Percentiles rank a stretch among this genome's conserved stretches.
Conservation (phyloP, 1,140 invertebrate species). For the Ptiloglossa arizonensis region DNA sequence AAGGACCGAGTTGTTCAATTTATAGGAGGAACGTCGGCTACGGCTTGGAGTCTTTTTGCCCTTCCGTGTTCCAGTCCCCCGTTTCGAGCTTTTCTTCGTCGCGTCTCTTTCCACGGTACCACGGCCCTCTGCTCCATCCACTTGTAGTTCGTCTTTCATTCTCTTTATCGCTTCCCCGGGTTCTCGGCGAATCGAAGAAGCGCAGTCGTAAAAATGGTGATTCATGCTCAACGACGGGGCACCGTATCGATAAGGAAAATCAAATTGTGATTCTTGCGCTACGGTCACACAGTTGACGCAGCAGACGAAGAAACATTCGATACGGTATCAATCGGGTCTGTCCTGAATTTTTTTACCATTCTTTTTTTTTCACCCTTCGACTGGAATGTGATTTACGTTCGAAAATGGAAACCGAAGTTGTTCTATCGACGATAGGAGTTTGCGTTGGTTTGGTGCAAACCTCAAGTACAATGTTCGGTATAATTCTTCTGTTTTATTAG, state of each 20-base stretch:
- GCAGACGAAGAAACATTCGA: not conserved
- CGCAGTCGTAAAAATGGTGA: conserved; percentile 55
- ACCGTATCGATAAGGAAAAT: conserved; percentile 49
- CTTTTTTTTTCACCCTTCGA: not conserved
- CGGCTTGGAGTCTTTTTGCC: conserved; percentile 58
- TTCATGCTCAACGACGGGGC: conserved; percentile 43
- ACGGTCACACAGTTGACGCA: not conserved
- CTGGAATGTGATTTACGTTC: not conserved
- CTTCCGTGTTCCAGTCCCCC: conserved; percentile 37
- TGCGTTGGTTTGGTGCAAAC: too few species aligned
- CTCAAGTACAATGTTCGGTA: too few species aligned
- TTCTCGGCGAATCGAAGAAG: conserved; percentile 29
- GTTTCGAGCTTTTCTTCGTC: conserved; percentile 34
- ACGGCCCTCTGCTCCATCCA: conserved; percentile 62
- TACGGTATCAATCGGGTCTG: not conserved
- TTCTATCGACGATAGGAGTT: not conserved
- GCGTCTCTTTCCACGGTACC: conserved; percentile 50
- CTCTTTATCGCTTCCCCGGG: conserved; percentile 52
- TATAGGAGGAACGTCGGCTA: conserved; percentile 72
- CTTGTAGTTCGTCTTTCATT: conserved; percentile 47
- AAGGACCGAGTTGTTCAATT: conserved; percentile 73
- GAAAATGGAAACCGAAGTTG: not conserved
- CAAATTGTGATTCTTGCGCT: conserved; percentile 48
- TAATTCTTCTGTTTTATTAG: too few species aligned
- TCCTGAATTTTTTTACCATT: not conserved